phyloP scores from a whole-genome alignment of 2,797 vertebrate species.

The Amblyopsis hoosieri region DNA sequence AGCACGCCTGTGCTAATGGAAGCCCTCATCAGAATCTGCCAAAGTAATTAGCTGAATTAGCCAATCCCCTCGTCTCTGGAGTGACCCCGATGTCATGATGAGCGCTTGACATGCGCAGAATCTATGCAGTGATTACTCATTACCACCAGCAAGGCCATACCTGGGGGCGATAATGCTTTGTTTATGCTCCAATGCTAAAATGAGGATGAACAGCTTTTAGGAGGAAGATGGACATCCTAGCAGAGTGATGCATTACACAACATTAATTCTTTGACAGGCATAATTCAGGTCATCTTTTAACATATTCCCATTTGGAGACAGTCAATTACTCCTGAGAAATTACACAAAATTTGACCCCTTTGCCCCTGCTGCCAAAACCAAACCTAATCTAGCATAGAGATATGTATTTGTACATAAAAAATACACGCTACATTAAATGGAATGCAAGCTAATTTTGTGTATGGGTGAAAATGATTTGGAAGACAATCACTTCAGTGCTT shows the following conservation, averaged over 20 bases:
- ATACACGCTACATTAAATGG: not conserved
- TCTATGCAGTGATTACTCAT: constrained; percentile 48
- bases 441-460: constrained; percentile 6
- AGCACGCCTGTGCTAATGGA: constrained; percentile 73
- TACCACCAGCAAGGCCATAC: constrained; percentile 35
- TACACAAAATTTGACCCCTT: constrained; percentile 1
- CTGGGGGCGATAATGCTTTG: constrained; percentile 48
- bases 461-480: constrained; percentile 16
- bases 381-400: constrained; percentile 8
- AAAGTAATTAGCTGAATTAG: constrained; percentile 79
- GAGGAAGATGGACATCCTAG: constrained; percentile 30
- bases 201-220: constrained; percentile 37
- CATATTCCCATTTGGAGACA: constrained; percentile 5
- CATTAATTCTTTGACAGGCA: constrained; percentile 35
- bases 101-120: constrained; percentile 53
- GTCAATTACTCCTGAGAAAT: constrained; percentile 6
- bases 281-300: constrained; percentile 34
- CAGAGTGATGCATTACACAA: constrained; percentile 39
- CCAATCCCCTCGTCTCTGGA: constrained; percentile 65
- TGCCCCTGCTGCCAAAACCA: constrained; percentile 5
- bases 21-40: constrained; percentile 70
- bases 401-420: constrained; percentile 2
- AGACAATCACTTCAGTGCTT: constrained; percentile 19
- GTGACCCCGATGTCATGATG: constrained; percentile 63
- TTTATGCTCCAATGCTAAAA: constrained; percentile 41